Percentiles rank a stretch among this genome's conserved stretches.
Evolutionary conservation across 2,797 vertebrate genomes (phyloP).

Genomic region (Steatocranus sp.): DNA sequence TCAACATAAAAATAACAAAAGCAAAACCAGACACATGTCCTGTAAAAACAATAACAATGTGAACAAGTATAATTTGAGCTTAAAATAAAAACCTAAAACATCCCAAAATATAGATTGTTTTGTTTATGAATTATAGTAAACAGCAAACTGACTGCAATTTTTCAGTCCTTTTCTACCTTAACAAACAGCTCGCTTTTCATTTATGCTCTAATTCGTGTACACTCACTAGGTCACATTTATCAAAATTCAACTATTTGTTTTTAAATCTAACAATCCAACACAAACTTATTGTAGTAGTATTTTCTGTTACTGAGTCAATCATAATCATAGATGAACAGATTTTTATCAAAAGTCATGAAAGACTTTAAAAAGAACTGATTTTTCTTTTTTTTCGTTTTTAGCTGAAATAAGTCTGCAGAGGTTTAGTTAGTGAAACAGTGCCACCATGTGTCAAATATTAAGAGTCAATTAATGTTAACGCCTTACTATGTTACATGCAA

Average conservation of each 20-base stretch:
- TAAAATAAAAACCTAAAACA: neutral
- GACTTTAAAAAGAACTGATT: neutral
- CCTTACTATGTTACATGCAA: neutral
- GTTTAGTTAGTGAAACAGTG: slow-evolving; percentile 45
- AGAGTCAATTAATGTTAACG: neutral
- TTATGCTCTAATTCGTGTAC: neutral
- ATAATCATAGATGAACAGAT: neutral
- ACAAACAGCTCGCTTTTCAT: neutral
- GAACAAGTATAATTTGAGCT: neutral
- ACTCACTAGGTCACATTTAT: neutral
- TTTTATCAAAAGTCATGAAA: neutral
- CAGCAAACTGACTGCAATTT: neutral
- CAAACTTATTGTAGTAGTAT: neutral
- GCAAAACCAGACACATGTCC: neutral
- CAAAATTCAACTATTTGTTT: neutral
- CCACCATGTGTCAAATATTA: slow-evolving; percentile 55
- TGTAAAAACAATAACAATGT: neutral
- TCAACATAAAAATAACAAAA: neutral
- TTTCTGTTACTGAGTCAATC: rapidly evolving
- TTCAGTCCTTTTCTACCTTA: neutral
- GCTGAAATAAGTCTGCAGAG: neutral
- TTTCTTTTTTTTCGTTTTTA: neutral
- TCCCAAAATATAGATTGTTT: neutral
- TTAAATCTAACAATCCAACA: neutral
- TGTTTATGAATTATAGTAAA: neutral